These are phyloP conservation scores for Drosophila infuscata DNA, from an alignment of 2,888 invertebrate genomes.

Conservation along the genomic window DNA sequence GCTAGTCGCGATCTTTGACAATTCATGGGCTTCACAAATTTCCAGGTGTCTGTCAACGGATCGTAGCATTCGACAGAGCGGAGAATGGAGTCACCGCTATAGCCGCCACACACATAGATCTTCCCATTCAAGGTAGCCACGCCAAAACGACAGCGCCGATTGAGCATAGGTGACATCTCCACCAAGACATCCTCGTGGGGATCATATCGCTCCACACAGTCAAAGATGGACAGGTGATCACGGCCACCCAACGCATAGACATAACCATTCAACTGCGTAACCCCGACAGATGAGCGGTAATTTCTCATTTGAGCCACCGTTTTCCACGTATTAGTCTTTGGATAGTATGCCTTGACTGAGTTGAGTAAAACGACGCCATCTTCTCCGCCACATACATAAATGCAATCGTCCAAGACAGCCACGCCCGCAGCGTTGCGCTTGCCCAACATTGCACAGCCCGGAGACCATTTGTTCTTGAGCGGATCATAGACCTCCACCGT, in stretches of 20 bases:
- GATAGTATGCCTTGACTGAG: conserved; percentile 92
- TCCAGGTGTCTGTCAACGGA: conserved; percentile 91
- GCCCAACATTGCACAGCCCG: conserved; percentile 92
- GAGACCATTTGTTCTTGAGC: conserved; percentile 89
- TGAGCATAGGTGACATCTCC: conserved; percentile 91
- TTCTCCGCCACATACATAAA: conserved; percentile 94
- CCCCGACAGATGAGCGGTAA: conserved; percentile 89
- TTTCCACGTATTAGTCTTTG: conserved; percentile 90
- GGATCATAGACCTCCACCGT: conserved; percentile 95
- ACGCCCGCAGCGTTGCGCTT: conserved; percentile 92
- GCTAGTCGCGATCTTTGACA: conserved; percentile 93
- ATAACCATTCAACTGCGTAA: conserved; percentile 88
- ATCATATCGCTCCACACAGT: conserved; percentile 93
- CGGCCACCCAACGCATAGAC: conserved; percentile 95
- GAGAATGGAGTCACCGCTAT: conserved; percentile 93
- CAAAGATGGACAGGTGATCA: conserved; percentile 94
- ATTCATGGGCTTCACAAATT: conserved; percentile 91
- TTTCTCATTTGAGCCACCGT: conserved; percentile 86
- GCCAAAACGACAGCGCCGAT: conserved; percentile 92
- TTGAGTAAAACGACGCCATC: conserved; percentile 93
- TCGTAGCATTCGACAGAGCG: conserved; percentile 93
- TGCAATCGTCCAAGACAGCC: conserved; percentile 90
- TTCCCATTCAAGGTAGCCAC: conserved; percentile 93
- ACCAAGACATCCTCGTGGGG: conserved; percentile 90
- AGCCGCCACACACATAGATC: conserved; percentile 93